Base-by-base conservation (phyloP, 2,888 invertebrate species). In the Mechanitis messenoides region DNA sequence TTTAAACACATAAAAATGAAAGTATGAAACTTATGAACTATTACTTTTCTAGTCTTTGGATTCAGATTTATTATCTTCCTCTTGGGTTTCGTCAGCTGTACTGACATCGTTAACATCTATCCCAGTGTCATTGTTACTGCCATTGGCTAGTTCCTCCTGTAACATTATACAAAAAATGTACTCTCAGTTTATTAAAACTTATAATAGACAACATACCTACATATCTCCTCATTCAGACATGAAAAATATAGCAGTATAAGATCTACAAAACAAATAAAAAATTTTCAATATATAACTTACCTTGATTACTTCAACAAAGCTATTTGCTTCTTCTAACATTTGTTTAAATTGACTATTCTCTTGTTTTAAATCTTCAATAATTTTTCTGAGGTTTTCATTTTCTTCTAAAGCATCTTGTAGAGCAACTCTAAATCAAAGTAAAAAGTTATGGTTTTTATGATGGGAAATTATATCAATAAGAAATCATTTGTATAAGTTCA, bases 251-350 rank as follows among this genome's bases (percentile, higher is more conserved):
- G 20, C 28, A 20, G 6, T 57, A 56, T 31, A 55, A 35, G 7
- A 54, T 1, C 42, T 45, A 12, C 45, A 55, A 45, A 20, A 38
- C 46, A 9, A 6, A 6, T 56, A 20, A 42, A 42, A 20, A 28
- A 3, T n/a, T 35, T 42, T 11, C 1, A 38, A 20, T 33, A 45
- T 56, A 7, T 38, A n/a, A 33, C 35, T 46, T 90, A 93, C 94
- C 86, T 94, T 94, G 11, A 96, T 88, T 33, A 95, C 93, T 87
- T 95, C 94, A 38, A 95, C 93, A 67, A 96, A 90, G 75, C 92
- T 90, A 73, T 92, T 93, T 0, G 95, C 93, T 80, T 95, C 95
- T 50, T 94, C 93, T 45, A 95, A 78, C 93, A 95, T 94, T 75
- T 93, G 92, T 76, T 94, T 93, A 62, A 92, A 93, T 64, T 93